Conservation (phyloP, 2,888 invertebrate genomes). For the Mimas tiliae region DNA sequence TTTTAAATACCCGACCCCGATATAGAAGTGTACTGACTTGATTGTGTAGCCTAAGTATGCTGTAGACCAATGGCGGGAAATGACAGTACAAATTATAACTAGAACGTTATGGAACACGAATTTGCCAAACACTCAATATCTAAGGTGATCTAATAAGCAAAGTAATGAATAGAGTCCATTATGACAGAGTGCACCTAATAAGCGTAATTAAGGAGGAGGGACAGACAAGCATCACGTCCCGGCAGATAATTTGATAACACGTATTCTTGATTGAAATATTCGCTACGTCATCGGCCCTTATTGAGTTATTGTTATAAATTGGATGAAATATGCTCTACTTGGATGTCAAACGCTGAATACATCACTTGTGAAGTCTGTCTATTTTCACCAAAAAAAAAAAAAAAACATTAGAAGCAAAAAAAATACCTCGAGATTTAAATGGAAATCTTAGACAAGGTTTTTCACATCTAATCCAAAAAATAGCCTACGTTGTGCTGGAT, state of each 20-base stretch:
- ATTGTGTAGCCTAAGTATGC: no score
- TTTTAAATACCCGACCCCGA: no score
- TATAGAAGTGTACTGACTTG: no score
- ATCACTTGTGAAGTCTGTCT: neutral
- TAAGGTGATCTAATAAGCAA: neutral
- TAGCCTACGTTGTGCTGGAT: no score
- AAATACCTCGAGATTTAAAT: no score
- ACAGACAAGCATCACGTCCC: slow-evolving; percentile 13
- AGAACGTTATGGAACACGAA: no score
- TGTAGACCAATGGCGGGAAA: no score
- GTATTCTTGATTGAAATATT: slow-evolving; percentile 16
- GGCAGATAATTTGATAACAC: slow-evolving; percentile 20
- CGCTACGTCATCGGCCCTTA: neutral
- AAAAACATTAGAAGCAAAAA: no score
- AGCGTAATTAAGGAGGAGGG: slow-evolving; percentile 14
- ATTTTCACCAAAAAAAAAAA: no score
- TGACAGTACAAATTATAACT: neutral
- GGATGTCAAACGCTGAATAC: neutral
- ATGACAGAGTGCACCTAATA: slow-evolving; percentile 18
- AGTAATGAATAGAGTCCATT: slow-evolving; percentile 16
- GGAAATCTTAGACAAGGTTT: no score
- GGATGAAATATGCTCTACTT: neutral
- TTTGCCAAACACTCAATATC: neutral
- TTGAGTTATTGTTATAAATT: slow-evolving; percentile 10
- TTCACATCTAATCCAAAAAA: no score